A percentile compares a stretch with the other conserved stretches of the same genome.
Evolutionary conservation across 1,140 invertebrate species (phyloP).

Genomic region (Popillia japonica): DNA sequence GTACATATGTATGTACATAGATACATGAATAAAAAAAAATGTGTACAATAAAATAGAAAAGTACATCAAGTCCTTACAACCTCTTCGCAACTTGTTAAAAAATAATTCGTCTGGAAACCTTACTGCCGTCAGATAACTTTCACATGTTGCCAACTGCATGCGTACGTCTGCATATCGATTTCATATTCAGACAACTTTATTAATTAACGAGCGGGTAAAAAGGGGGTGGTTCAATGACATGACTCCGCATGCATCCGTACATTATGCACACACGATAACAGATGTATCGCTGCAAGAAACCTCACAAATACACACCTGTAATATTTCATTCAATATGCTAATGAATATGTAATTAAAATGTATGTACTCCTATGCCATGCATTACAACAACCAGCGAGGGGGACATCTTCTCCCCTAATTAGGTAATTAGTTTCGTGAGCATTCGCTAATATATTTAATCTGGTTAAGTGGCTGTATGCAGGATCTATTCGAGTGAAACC

Average conservation of each 20-base stretch:
- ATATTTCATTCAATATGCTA: neutral
- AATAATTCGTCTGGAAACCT: constrained; percentile 13
- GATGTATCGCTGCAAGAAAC: neutral
- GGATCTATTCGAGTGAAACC: neutral
- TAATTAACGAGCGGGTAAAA: constrained; percentile 34
- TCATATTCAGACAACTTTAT: constrained; percentile 32
- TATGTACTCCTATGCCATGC: too few relatives aligned
- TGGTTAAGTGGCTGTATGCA: neutral
- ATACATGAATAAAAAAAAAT: too few relatives aligned
- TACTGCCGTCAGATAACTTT: neutral
- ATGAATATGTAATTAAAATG: constrained; percentile 5
- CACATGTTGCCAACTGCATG: constrained; percentile 32
- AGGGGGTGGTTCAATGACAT: constrained; percentile 20
- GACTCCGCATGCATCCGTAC: neutral
- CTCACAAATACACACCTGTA: neutral
- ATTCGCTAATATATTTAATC: neutral
- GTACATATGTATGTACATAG: too few relatives aligned
- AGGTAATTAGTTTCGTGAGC: neutral
- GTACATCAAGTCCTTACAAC: too few relatives aligned
- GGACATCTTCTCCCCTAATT: neutral
- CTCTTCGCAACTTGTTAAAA: neutral
- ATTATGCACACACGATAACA: constrained; percentile 14
- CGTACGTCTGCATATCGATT: constrained; percentile 21
- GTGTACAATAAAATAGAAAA: too few relatives aligned
- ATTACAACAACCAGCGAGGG: too few relatives aligned